Conservation (phyloP, 2,888 invertebrate species). For the Gisinianus flammeolus region DNA sequence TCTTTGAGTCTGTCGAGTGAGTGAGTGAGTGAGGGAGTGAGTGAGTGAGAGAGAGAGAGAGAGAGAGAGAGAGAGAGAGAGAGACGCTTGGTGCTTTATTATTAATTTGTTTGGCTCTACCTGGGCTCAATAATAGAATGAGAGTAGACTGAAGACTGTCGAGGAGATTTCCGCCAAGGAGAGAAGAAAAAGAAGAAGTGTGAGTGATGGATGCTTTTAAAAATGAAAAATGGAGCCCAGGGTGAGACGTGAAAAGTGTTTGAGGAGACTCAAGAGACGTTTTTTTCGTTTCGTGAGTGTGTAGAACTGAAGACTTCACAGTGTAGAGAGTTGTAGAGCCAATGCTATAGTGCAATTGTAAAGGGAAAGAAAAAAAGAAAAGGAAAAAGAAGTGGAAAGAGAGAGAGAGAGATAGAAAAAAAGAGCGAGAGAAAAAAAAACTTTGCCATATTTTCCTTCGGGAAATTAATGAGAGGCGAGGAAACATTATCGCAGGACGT, state of each 20-base stretch:
- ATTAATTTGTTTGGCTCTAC: slow-evolving; percentile 38
- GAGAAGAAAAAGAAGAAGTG: slow-evolving; percentile 12
- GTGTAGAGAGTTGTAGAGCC: too few relatives aligned
- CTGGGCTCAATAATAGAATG: slow-evolving; percentile 21
- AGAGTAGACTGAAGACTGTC: slow-evolving; percentile 18
- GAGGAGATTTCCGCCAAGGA: slow-evolving; percentile 28
- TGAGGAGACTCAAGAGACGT: slow-evolving; percentile 19
- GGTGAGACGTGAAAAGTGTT: slow-evolving; percentile 40
- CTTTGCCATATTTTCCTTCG: slow-evolving; percentile 41
- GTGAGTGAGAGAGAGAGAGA: not conserved
- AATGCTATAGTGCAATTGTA: not conserved
- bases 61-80: slow-evolving; percentile 3
- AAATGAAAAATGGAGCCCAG: slow-evolving; percentile 39
- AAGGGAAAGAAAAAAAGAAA: not conserved
- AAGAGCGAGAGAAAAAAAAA: slow-evolving; percentile 21
- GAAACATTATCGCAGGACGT: slow-evolving; percentile 42
- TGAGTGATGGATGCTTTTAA: slow-evolving; percentile 43
- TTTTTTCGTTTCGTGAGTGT: not conserved
- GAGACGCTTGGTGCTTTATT: slow-evolving; percentile 17
- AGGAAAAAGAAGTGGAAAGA: not conserved
- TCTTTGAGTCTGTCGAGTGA: not conserved
- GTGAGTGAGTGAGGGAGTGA: not conserved
- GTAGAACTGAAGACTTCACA: too few relatives aligned
- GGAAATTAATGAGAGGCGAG: slow-evolving; percentile 41
- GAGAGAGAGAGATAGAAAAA: not conserved